A percentile compares a stretch with the other conserved stretches of the same genome.
Evolutionary conservation across 2,113 vertebrate species (phyloP).

Genomic region (Balaeniceps rex): DNA sequence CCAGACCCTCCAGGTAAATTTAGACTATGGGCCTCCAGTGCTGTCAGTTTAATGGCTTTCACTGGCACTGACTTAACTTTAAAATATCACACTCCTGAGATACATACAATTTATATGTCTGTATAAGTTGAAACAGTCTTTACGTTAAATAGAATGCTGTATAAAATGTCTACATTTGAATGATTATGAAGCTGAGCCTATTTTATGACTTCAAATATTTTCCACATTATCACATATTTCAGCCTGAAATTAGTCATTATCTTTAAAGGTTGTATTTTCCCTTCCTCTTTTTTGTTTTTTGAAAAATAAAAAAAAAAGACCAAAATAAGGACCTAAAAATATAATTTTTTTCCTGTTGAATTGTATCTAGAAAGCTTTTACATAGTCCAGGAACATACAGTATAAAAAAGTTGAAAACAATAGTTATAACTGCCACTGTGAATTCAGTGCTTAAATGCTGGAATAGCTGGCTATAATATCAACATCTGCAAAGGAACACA

Average conservation of each 20-base stretch:
- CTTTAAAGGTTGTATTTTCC: not conserved
- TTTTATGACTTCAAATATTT: slow-evolving; percentile 46
- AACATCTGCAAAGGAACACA: not conserved
- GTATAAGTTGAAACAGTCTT: not conserved
- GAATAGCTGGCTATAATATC: not conserved
- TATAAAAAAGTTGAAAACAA: not conserved
- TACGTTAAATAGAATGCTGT: not conserved
- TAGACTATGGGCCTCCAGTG: not conserved
- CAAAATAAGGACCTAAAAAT: not conserved
- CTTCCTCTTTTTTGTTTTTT: not conserved
- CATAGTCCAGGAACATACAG: not conserved
- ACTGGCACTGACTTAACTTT: not conserved
- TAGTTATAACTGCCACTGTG: not conserved
- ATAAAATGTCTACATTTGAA: not conserved
- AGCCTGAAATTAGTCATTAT: not conserved
- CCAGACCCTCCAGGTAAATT: not conserved
- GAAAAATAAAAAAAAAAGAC: too few species aligned
- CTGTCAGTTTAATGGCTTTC: not conserved
- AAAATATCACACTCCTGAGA: not conserved
- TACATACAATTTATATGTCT: not conserved
- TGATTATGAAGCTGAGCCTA: not conserved
- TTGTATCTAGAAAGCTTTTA: not conserved
- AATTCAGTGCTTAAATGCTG: not conserved
- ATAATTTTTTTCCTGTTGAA: fast-evolving
- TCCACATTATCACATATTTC: not conserved